A percentile compares a stretch with the other conserved stretches of the same genome.
Evolutionary conservation across 2,113 vertebrate genomes (phyloP).

Genomic region (Zootoca vivipara): DNA sequence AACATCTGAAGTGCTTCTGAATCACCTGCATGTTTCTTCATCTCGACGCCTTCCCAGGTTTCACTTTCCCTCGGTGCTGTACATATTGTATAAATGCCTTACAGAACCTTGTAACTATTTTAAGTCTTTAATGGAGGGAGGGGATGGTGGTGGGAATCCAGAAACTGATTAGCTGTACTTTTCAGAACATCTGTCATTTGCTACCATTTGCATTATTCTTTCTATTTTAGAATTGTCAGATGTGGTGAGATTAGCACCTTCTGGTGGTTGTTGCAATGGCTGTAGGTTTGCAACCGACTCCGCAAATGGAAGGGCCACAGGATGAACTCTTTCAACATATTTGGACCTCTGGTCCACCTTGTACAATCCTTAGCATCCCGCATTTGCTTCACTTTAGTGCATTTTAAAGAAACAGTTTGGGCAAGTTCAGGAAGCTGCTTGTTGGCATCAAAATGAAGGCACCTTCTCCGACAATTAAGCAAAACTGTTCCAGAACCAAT

Average conservation of each 20-base stretch:
- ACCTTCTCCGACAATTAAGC: not conserved
- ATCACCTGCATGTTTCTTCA: not conserved
- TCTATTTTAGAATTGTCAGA: slow-evolving; percentile 63
- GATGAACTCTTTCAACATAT: not conserved
- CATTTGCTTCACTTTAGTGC: not conserved
- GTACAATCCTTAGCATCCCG: not conserved
- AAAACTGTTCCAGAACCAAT: not conserved
- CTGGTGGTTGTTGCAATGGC: slow-evolving; percentile 47
- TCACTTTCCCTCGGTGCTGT: not conserved
- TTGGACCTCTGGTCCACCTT: not conserved
- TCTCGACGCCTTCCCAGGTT: accelerated
- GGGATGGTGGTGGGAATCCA: slow-evolving; percentile 42
- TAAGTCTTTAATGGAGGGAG: not conserved
- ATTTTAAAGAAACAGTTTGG: not conserved
- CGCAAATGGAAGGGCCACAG: accelerated
- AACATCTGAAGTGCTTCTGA: not conserved
- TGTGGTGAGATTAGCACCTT: slow-evolving; percentile 51
- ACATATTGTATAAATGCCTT: not conserved
- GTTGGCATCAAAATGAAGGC: not conserved
- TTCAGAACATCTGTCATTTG: slow-evolving; percentile 68
- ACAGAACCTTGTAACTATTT: slow-evolving; percentile 45
- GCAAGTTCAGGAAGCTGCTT: not conserved
- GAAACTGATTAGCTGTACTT: slow-evolving; percentile 58
- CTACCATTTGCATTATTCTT: slow-evolving; percentile 66
- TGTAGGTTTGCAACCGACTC: not conserved